Conservation (phyloP, 2,888 invertebrate genomes). For the Petrophora chlorosata region DNA sequence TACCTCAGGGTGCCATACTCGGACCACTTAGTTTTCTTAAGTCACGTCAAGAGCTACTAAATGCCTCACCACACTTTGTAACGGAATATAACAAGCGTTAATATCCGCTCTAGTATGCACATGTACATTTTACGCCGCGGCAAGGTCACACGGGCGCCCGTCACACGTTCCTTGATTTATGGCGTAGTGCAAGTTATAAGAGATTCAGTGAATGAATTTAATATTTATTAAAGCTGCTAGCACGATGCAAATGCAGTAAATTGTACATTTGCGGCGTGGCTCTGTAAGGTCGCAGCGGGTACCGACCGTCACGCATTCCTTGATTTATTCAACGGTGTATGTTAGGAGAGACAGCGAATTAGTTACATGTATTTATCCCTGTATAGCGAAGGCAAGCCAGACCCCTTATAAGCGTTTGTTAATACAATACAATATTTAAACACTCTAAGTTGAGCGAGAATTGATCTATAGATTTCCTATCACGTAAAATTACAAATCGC, state of each 20-base stretch:
- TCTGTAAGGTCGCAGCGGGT: too few species aligned
- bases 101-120: conserved; percentile 29
- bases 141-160: conserved; percentile 52
- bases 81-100: conserved; percentile 9
- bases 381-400: too few species aligned
- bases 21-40: conserved; percentile 2
- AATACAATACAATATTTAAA: too few species aligned
- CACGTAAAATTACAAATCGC: too few species aligned
- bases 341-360: conserved; percentile 25
- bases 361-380: too few species aligned
- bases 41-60: neutral
- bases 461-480: too few species aligned
- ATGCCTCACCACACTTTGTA: conserved; percentile 5
- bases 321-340: conserved; percentile 41
- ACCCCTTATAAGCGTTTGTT: too few species aligned
- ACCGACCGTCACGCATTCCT: conserved; percentile 59
- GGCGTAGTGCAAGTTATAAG: conserved; percentile 36
- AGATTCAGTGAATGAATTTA: conserved; percentile 9
- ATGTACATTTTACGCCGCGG: conserved; percentile 43
- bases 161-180: conserved; percentile 59
- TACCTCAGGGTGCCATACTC: conserved; percentile 5
- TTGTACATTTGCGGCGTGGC: too few species aligned
- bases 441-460: too few species aligned
- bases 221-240: too few species aligned
- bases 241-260: too few species aligned